Base-by-base conservation (phyloP, 2,888 invertebrate species). In the Nemurella pictetii region DNA sequence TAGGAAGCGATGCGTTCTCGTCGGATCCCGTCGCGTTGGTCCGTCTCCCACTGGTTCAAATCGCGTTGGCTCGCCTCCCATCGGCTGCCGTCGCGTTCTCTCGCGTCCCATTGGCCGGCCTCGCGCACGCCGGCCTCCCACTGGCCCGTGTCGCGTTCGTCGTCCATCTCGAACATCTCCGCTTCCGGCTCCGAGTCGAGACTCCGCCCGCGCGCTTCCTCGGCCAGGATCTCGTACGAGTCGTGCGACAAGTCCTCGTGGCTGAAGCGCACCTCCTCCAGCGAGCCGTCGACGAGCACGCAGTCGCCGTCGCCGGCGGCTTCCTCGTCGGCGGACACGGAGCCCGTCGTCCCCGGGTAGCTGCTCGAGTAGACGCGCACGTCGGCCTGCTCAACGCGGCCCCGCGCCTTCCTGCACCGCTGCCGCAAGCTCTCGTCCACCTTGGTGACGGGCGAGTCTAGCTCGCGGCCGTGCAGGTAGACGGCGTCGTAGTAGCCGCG, bases 211-310 rank as follows among this genome's bases (percentile, higher is more conserved):
- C 36, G 95, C 88, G 93, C 94, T 85, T 95, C 94, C 89, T 95
- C 95, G 89, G 96, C 96, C 86, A 96, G 91, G 29, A 97, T 91
- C 89, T 97, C 97, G 90, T 97, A 97, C 88, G 96, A 96, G 90
- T 97, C 97, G 90, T 97, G 96, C 36, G 96, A 96, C 35, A 96
- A 91, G 90, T 97, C 96, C 89, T 96, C 96, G 89, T 96, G 96
- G 12, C 96, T 96, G 27, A 87, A 85, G 28, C 86, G 86, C 25
- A 88, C 87, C 77, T 88, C 88, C 75, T 88, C 88, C n/a, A 88
- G 87, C 5, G 88, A 88, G 77, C 88, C 87, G 28, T 85, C 84
- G 5, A 87, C 87, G 78, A 86, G 80, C 26, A 89, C 87, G 30
- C 88, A 88, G 26, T 88, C 86, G 26, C 88, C 88, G 83, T 88